These are phyloP conservation scores for Drosophila insularis DNA, from an alignment of 1,140 invertebrate species.

Conservation along the genomic window DNA sequence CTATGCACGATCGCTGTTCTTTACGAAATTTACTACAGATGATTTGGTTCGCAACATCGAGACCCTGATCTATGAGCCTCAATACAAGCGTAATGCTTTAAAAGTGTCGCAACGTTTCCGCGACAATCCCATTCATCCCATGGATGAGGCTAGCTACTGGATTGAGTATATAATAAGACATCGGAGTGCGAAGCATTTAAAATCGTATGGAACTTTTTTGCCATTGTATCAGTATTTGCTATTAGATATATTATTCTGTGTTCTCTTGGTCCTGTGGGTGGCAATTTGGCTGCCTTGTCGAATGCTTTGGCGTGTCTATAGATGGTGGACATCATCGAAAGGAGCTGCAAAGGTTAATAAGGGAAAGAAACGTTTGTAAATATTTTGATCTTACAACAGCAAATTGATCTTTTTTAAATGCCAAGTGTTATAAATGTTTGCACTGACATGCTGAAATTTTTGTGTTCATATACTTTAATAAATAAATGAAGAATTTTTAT, in stretches of 20 bases:
- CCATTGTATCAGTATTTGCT: constrained; percentile 83
- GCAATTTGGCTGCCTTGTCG: constrained; percentile 65
- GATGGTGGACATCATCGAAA: constrained; percentile 40
- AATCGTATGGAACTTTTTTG: constrained; percentile 81
- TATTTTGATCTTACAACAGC: not conserved
- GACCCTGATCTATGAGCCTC: constrained; percentile 66
- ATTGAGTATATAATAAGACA: constrained; percentile 85
- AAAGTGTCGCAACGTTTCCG: constrained; percentile 80
- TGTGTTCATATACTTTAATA: too few relatives aligned
- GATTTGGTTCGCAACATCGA: constrained; percentile 66
- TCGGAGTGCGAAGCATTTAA: constrained; percentile 82
- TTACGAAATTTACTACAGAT: constrained; percentile 65
- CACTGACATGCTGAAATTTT: too few relatives aligned
- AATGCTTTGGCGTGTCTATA: constrained; percentile 40
- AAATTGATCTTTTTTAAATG: constrained; percentile 17
- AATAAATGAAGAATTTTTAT: too few relatives aligned
- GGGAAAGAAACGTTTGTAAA: constrained; percentile 50
- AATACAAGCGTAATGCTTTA: constrained; percentile 73
- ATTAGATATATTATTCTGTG: constrained; percentile 82
- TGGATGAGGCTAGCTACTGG: constrained; percentile 85
- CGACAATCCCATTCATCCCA: constrained; percentile 83
- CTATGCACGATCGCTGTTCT: constrained; percentile 69
- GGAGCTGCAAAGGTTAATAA: constrained; percentile 22
- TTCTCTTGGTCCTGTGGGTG: constrained; percentile 43
- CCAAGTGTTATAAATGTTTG: too few relatives aligned